Conservation (phyloP, 2,797 vertebrate species). For the Sardinella longiceps region DNA sequence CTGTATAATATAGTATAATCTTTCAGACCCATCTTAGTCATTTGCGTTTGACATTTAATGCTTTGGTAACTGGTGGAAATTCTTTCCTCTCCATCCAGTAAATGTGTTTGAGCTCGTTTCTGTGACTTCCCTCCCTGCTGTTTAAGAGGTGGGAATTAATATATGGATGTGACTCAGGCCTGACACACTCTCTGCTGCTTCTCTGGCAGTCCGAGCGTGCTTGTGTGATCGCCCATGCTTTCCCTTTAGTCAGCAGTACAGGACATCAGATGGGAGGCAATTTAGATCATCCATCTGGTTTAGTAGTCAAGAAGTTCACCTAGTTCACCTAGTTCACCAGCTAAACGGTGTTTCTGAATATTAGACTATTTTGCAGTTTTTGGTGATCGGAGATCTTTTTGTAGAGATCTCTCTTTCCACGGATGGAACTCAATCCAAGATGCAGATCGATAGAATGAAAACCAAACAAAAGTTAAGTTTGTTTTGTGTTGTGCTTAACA, state of each 20-base stretch:
- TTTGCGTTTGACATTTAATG: neutral
- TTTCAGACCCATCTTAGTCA: neutral
- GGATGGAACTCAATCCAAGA: neutral
- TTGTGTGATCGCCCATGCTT: neutral
- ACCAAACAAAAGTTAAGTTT: too few relatives aligned
- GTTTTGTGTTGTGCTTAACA: too few relatives aligned
- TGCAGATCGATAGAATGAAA: too few relatives aligned
- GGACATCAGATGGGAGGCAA: neutral
- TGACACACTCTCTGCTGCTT: constrained; percentile 6
- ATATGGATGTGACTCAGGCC: neutral
- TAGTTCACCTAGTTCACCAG: neutral
- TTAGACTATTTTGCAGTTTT: neutral
- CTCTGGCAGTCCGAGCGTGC: neutral
- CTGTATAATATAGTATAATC: too few relatives aligned
- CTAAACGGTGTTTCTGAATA: neutral
- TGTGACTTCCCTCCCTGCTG: neutral
- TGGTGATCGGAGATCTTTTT: neutral
- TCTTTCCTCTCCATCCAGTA: neutral
- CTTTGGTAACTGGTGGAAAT: neutral
- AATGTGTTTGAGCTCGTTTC: neutral
- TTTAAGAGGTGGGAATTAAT: neutral
- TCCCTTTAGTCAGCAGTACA: neutral
- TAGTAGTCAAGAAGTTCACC: neutral
- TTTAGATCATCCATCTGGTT: neutral
- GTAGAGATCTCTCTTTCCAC: neutral